Conservation (phyloP, 1,140 invertebrate species). For the Cydia strobilella region DNA sequence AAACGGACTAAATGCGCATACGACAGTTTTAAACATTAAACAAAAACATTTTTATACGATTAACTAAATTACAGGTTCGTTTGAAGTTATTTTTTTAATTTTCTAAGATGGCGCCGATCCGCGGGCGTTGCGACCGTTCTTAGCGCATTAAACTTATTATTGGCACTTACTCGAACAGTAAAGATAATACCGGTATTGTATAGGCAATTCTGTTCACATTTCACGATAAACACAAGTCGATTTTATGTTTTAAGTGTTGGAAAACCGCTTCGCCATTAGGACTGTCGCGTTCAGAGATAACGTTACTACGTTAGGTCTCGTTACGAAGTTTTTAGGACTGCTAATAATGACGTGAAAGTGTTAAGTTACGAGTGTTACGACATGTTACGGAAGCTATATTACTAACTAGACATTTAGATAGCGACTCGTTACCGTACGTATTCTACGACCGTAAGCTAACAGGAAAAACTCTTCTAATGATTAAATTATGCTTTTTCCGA, state of each 20-base stretch:
- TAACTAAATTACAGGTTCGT: constrained; percentile 28
- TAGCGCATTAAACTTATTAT: constrained; percentile 63
- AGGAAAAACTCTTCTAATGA: constrained; percentile 18
- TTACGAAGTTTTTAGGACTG: constrained; percentile 52
- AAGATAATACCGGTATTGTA: constrained; percentile 65
- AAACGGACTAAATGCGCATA: constrained; percentile 16
- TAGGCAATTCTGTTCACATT: constrained; percentile 55
- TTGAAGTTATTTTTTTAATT: constrained; percentile 39
- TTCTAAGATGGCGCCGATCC: constrained; percentile 51
- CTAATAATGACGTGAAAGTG: constrained; percentile 46
- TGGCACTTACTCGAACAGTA: constrained; percentile 58
- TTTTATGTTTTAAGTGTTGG: constrained; percentile 61
- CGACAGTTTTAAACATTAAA: constrained; percentile 27
- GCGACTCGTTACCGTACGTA: constrained; percentile 43
- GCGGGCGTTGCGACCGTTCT: constrained; percentile 44
- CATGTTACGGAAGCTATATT: constrained; percentile 40
- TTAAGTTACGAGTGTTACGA: constrained; percentile 48
- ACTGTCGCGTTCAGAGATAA: constrained; percentile 48
- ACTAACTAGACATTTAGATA: constrained; percentile 40
- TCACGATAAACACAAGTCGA: constrained; percentile 57
- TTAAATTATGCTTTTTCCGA: constrained; percentile 20
- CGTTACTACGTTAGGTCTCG: constrained; percentile 37
- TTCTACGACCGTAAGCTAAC: constrained; percentile 34
- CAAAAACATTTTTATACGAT: constrained; percentile 33
- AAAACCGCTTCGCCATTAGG: constrained; percentile 53